A percentile compares a stretch with the other conserved stretches of the same genome.
Conservation (phyloP, 1,140 invertebrate species). For the Lordiphosa mommai region DNA sequence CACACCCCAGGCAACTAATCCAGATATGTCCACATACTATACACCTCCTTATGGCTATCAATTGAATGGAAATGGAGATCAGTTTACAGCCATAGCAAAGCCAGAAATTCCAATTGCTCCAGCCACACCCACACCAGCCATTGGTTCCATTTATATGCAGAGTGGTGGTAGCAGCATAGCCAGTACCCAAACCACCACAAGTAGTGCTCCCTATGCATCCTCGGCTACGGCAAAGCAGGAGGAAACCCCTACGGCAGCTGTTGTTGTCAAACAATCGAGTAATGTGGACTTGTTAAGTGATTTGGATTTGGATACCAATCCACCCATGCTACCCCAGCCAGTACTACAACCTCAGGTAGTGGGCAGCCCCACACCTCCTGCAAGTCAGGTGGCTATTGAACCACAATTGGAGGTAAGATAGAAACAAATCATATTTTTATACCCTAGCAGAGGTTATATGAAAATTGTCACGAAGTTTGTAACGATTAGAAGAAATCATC, state of each 20-base stretch:
- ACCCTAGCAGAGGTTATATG: no score
- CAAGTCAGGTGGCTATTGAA: constrained; percentile 33
- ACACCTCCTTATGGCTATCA: constrained; percentile 71
- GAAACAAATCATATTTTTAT: neutral
- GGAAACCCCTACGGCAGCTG: constrained; percentile 2
- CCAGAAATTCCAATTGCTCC: constrained; percentile 5
- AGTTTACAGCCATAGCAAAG: constrained; percentile 1
- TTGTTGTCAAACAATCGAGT: constrained; percentile 64
- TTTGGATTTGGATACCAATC: constrained; percentile 83
- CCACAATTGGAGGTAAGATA: neutral
- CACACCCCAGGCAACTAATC: neutral
- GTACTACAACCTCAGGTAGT: constrained; percentile 58
- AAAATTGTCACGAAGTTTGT: no score
- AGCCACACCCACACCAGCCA: constrained; percentile 8
- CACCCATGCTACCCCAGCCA: constrained; percentile 49
- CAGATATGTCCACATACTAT: constrained; percentile 50
- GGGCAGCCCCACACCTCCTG: constrained; percentile 43
- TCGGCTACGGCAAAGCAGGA: constrained; percentile 26
- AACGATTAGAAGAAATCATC: no score
- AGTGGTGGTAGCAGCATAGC: constrained; percentile 60
- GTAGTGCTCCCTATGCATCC: constrained; percentile 58
- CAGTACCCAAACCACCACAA: constrained; percentile 67
- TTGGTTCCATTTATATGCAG: constrained; percentile 66
- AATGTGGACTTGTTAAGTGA: constrained; percentile 89
- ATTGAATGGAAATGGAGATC: constrained; percentile 12